These are phyloP conservation scores for Adela reaumurella DNA, from an alignment of 2,888 invertebrate genomes.

Conservation along the genomic window DNA sequence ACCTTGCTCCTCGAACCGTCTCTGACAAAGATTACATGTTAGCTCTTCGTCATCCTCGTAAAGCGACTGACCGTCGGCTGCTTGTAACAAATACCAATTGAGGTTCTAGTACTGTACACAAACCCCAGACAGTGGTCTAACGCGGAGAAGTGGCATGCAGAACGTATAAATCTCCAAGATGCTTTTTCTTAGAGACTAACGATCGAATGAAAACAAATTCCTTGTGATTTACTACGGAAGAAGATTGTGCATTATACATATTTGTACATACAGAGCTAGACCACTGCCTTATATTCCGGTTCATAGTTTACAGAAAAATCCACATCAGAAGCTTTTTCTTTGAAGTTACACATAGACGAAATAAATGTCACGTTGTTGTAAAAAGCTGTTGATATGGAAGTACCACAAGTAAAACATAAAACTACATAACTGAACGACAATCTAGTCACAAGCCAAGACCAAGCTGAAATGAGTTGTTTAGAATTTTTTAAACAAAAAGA, in stretches of 20 bases:
- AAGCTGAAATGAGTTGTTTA: slow-evolving; percentile 59
- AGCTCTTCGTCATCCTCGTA: slow-evolving; percentile 63
- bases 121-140: neutral
- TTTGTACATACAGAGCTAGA: too few relatives aligned
- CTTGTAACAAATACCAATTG: slow-evolving; percentile 47
- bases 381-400: slow-evolving; percentile 1
- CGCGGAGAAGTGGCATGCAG: neutral
- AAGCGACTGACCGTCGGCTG: slow-evolving; percentile 62
- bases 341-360: neutral
- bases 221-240: too few relatives aligned
- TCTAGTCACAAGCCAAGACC: slow-evolving; percentile 42
- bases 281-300: neutral
- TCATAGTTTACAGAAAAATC: neutral
- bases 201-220: too few relatives aligned
- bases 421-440: neutral
- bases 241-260: too few relatives aligned
- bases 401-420: neutral
- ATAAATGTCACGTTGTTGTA: neutral
- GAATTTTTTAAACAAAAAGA: slow-evolving; percentile 24
- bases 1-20: slow-evolving; percentile 76
- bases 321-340: slow-evolving; percentile 1
- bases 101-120: neutral
- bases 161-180: too few relatives aligned
- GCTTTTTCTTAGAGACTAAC: too few relatives aligned
- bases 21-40: slow-evolving; percentile 73